Evolutionary conservation across 2,888 invertebrate genomes (phyloP).

Genomic region (Exocentrus adspersus): DNA sequence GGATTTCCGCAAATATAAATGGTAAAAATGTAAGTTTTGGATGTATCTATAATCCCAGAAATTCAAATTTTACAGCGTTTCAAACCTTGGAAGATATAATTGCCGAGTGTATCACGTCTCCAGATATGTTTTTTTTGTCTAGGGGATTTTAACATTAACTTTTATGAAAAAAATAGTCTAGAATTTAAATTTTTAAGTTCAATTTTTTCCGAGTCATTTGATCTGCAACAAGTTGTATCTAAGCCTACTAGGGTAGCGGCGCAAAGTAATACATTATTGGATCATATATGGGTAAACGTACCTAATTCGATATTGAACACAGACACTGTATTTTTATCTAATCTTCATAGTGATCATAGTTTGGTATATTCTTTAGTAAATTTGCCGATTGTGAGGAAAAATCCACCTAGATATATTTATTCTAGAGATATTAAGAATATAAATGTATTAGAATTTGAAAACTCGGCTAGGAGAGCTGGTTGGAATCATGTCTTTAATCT

Average conservation of each 20-base stretch:
- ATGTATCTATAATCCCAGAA: neutral
- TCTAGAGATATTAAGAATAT: neutral
- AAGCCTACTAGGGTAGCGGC: too few relatives aligned
- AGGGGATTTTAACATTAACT: neutral
- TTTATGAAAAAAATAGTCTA: neutral
- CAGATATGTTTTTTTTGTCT: neutral
- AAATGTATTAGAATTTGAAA: too few relatives aligned
- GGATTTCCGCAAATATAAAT: neutral
- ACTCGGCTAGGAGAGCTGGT: too few relatives aligned
- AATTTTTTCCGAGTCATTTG: too few relatives aligned
- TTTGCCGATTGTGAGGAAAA: neutral
- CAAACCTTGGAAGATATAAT: neutral
- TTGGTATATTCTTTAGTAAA: neutral
- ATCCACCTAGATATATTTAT: neutral
- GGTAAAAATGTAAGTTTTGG: slow-evolving; percentile 1
- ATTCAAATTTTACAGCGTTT: neutral
- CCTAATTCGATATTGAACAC: neutral
- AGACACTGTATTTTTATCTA: neutral
- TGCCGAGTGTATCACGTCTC: neutral
- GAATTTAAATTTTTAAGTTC: neutral
- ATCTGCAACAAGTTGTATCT: too few relatives aligned
- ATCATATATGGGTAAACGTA: neutral
- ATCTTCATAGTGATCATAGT: neutral
- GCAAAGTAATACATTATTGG: neutral
- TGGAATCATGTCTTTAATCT: too few relatives aligned